Evolutionary conservation across 92 coral and sea anemone species (phyloP), one percentile per base, ranked within the genome.

Genomic region (Palythoa heliodiscus): DNA sequence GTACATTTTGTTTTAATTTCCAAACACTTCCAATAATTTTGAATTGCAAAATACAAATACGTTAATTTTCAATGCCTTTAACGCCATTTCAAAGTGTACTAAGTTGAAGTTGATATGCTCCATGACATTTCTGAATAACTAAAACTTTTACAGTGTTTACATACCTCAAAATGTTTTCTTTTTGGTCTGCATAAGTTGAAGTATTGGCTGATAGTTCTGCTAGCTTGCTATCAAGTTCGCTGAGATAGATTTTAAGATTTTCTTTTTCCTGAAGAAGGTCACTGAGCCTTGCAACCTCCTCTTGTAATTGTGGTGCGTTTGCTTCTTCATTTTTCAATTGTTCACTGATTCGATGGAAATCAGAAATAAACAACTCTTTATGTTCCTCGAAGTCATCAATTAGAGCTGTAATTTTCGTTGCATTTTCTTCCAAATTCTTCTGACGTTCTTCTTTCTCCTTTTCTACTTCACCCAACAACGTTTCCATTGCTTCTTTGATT

Each of bases 171-270:
- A 14, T 7, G 23, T 82, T 82, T n/a, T 67, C 37, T 55, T 80
- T 83, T 58, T 81, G 72, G 2, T 58, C 52, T 14, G 22, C 25
- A 16, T 67, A 50, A 1, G 77, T 73, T n/a, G 74, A 79, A 48
- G 22, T 67, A 6, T 66, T 12, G 22, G 61, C 86, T 12, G 67
- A 60, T 24, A 75, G 81, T 68, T 77, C 74, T 4, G 73, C 87
- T 22, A 91, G 83, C 71, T 86, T 82, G 25, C 81, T 61, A 54
- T 94, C 89, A 13, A 94, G 92, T 81, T 94, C 95, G 3, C 77
- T 52, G 43, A 88, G 69, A 61, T 94, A 94, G 9, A 87, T 91
- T 50, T 83, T 88, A 16, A 90, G 87, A 39, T 76, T 75, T 76
- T 94, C 91, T 76, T 92, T 87, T 52, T 89, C 77, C 25, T 76